Evolutionary conservation across 2,797 vertebrate genomes (phyloP).

Genomic region (Cottoperca gobio): DNA sequence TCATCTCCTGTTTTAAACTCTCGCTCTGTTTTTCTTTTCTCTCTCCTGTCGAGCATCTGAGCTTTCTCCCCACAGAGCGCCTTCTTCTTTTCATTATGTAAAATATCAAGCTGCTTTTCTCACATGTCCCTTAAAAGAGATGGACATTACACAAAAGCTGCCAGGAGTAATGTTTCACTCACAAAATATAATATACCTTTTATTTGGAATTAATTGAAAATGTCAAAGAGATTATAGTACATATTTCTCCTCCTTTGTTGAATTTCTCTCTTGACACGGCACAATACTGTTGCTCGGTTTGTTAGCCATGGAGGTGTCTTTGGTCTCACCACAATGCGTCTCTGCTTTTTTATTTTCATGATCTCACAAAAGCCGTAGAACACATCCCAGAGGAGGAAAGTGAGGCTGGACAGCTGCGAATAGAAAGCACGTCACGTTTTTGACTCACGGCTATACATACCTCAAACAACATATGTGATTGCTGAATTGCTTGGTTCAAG

Average conservation of each 20-base stretch:
- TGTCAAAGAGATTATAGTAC: neutral
- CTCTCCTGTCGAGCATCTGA: slow-evolving; percentile 4
- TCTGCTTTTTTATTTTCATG: neutral
- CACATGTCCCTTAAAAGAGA: neutral
- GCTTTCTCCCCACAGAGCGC: neutral
- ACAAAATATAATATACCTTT: neutral
- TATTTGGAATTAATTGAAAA: neutral
- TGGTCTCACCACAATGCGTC: neutral
- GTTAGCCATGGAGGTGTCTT: neutral
- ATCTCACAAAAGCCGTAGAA: neutral
- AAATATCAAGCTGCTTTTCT: slow-evolving; percentile 1
- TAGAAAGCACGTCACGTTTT: neutral
- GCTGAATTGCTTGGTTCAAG: neutral
- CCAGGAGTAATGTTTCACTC: neutral
- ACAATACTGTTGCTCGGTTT: neutral
- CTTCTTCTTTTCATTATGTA: slow-evolving; percentile 14
- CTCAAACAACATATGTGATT: neutral
- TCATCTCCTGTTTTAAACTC: slow-evolving; percentile 49
- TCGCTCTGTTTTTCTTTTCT: slow-evolving; percentile 15
- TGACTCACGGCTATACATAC: too few species aligned
- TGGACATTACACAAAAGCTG: too few species aligned
- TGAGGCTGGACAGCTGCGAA: neutral
- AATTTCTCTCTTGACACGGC: neutral
- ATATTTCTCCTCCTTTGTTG: neutral
- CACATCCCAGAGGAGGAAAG: neutral